Evolutionary conservation across 2,797 vertebrate species (phyloP).

Genomic region (Loriculus beryllinus): DNA sequence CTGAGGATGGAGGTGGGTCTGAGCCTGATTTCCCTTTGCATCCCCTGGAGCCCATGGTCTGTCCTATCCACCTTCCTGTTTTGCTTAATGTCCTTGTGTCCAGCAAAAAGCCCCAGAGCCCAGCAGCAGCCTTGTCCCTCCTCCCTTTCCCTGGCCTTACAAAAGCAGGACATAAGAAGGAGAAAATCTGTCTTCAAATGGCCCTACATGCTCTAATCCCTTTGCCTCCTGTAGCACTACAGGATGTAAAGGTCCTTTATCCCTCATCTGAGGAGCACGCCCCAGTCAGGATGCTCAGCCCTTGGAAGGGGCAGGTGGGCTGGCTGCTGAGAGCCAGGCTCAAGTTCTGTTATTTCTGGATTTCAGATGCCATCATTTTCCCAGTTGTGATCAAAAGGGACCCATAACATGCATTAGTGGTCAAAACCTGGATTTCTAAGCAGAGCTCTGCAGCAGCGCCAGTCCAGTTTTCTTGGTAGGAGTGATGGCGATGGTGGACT

Average conservation of each 20-base stretch:
- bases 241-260: neutral
- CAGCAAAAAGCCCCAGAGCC: neutral
- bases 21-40: neutral
- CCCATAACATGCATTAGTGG: slow-evolving; percentile 59
- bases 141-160: neutral
- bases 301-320: slow-evolving; percentile 47
- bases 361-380: slow-evolving; percentile 51
- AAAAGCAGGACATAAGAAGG: neutral
- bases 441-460: neutral
- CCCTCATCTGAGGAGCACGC: neutral
- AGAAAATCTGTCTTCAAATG: neutral
- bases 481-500: neutral
- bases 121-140: neutral
- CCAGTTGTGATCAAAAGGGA: slow-evolving; percentile 58
- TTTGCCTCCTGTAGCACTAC: neutral
- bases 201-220: neutral
- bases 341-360: slow-evolving; percentile 70
- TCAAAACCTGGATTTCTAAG: slow-evolving; percentile 48
- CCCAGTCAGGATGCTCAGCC: slow-evolving; percentile 4
- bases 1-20: slow-evolving; percentile 13
- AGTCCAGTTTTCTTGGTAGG: neutral
- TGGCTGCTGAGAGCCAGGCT: slow-evolving; percentile 45
- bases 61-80: neutral
- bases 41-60: neutral
- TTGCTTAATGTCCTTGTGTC: neutral